These are phyloP conservation scores for Mesocricetus auratus DNA, from an alignment of 2,113 vertebrate genomes.

Conservation along the genomic window DNA sequence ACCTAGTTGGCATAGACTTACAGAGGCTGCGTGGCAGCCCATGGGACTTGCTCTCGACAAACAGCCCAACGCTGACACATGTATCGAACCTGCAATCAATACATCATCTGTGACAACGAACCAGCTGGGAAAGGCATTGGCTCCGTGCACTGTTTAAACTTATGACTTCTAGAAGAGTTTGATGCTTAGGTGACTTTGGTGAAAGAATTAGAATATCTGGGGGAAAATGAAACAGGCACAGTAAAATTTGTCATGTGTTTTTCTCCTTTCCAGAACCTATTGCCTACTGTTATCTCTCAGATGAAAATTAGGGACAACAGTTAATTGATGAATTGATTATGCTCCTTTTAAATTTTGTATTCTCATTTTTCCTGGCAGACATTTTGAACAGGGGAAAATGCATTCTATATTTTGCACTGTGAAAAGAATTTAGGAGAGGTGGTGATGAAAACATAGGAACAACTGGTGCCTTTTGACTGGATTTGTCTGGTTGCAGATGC, in stretches of 20 bases:
- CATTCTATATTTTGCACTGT: not conserved
- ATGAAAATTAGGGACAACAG: not conserved
- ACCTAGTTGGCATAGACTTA: not conserved
- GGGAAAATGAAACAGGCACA: not conserved
- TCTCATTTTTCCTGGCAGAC: not conserved
- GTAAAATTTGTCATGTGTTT: slow-evolving; percentile 31
- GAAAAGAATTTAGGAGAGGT: not conserved
- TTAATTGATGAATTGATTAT: not conserved
- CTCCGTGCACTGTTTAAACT: not conserved
- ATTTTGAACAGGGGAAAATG: not conserved
- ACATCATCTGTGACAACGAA: not conserved
- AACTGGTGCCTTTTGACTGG: no score
- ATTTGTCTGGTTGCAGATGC: not conserved
- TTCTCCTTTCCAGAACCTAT: not conserved
- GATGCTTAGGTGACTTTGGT: not conserved
- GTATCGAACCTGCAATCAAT: not conserved
- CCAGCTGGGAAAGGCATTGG: not conserved
- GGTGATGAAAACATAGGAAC: not conserved
- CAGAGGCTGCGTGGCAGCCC: not conserved
- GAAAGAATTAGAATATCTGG: slow-evolving; percentile 34
- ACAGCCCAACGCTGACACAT: not conserved
- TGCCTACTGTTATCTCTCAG: not conserved
- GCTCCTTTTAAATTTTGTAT: not conserved
- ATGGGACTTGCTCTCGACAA: not conserved
- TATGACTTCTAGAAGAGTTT: not conserved